Conservation (phyloP, 2,797 vertebrate genomes). For the Gorsachius magnificus region DNA sequence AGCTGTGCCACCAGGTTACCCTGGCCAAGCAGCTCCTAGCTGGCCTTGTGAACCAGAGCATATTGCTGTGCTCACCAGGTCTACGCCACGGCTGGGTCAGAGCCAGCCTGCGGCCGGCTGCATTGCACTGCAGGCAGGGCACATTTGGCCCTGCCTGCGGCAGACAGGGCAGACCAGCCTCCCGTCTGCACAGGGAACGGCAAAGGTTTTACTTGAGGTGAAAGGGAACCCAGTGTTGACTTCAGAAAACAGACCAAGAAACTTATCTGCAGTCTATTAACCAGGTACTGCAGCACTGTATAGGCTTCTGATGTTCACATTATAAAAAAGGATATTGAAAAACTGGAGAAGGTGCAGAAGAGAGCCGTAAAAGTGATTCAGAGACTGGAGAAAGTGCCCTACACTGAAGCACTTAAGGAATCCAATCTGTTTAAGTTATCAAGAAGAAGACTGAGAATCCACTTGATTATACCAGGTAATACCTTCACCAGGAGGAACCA, state of each 20-base stretch:
- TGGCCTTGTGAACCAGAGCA: not conserved
- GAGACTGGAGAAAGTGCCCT: conserved; percentile 2
- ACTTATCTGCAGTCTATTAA: conserved; percentile 10
- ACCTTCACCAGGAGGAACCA: not conserved
- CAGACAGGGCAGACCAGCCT: not conserved
- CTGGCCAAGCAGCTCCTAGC: not conserved
- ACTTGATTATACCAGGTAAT: not conserved
- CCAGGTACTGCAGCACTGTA: not conserved
- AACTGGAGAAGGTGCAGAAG: conserved; percentile 67
- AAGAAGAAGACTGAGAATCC: conserved; percentile 30
- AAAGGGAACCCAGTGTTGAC: not conserved
- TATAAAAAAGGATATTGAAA: conserved; percentile 60
- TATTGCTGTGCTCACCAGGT: not conserved
- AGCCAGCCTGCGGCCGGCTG: not conserved
- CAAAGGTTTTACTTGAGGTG: not conserved
- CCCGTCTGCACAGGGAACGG: not conserved
- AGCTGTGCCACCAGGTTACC: not conserved
- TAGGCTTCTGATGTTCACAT: conserved; percentile 25
- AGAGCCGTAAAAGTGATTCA: conserved; percentile 51
- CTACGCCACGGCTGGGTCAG: fast-evolving
- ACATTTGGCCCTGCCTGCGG: fast-evolving
- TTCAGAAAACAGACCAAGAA: conserved; percentile 16
- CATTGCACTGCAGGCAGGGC: not conserved
- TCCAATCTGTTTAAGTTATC: conserved; percentile 62
- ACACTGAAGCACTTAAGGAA: conserved; percentile 24